These are phyloP conservation scores for Lates calcarifer DNA, from an alignment of 2,113 vertebrate genomes.

Conservation along the genomic window DNA sequence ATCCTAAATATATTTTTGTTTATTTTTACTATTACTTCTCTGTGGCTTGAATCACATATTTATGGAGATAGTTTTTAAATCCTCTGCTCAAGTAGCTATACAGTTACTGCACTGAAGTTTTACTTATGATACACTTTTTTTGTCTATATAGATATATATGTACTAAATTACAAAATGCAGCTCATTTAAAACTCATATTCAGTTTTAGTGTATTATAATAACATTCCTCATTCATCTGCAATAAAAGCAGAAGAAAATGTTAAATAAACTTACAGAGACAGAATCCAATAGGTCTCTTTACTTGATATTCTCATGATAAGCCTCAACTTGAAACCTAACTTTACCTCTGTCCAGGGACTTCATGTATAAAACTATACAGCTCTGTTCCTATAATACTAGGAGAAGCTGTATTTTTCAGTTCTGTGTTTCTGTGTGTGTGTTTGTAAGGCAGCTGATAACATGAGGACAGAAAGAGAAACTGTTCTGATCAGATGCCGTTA, in stretches of 20 bases:
- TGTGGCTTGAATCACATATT: background rate
- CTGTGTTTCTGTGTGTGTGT: background rate
- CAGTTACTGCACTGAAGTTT: background rate
- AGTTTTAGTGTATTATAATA: background rate
- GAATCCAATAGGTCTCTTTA: background rate
- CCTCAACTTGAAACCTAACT: background rate
- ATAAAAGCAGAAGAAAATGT: background rate
- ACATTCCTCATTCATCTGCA: background rate
- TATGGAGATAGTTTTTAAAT: background rate
- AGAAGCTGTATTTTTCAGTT: background rate
- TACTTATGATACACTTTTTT: background rate
- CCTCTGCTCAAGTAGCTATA: background rate
- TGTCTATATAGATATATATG: background rate
- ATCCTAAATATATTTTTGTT: background rate
- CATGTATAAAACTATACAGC: slow-evolving; percentile 2
- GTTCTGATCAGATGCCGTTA: background rate
- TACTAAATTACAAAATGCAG: background rate
- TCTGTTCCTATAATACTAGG: too few relatives aligned
- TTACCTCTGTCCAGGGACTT: background rate
- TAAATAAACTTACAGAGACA: too few relatives aligned
- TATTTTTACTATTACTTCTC: background rate
- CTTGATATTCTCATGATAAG: background rate
- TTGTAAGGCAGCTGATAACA: slow-evolving; percentile 17
- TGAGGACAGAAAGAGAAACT: background rate
- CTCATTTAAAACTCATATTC: background rate